phyloP scores from a whole-genome alignment of 2,888 invertebrate species.

The Drosophila atroscutellata region DNA sequence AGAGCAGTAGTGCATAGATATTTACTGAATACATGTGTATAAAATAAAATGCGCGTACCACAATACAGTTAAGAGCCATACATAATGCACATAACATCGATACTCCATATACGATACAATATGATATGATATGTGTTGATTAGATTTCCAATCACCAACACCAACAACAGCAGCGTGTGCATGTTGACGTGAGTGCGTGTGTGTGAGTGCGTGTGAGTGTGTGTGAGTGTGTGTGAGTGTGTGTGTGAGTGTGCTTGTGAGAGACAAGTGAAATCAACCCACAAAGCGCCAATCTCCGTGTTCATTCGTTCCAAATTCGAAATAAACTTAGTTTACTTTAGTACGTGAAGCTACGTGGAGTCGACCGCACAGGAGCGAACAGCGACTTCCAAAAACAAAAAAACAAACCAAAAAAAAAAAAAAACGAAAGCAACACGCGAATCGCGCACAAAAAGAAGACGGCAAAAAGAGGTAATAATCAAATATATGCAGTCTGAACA shows the following conservation, averaged over 20 bases:
- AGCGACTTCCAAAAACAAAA: constrained; percentile 23
- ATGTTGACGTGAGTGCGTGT: constrained; percentile 15
- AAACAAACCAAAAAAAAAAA: not conserved
- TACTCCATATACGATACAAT: constrained; percentile 35
- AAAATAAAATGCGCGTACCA: constrained; percentile 8
- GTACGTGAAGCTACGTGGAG: constrained; percentile 67
- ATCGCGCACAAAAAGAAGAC: constrained; percentile 12
- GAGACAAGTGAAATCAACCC: constrained; percentile 52
- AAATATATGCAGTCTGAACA: not conserved
- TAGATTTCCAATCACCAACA: constrained; percentile 67
- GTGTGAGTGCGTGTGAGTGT: constrained; percentile 32
- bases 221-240: constrained; percentile 34
- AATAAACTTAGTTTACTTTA: constrained; percentile 71
- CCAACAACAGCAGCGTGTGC: constrained; percentile 7
- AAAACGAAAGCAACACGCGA: constrained; percentile 11
- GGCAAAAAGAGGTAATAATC: constrained; percentile 26
- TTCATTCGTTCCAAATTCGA: constrained; percentile 36
- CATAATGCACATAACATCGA: constrained; percentile 57
- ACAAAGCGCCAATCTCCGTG: constrained; percentile 49
- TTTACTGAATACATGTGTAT: not conserved
- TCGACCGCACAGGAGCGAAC: constrained; percentile 68
- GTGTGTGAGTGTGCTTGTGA: constrained; percentile 32
- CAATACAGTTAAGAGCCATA: constrained; percentile 57
- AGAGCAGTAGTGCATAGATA: constrained; percentile 1
- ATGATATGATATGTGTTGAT: constrained; percentile 66